Percentiles rank a stretch among this genome's conserved stretches.
These are phyloP conservation scores for Alfaro cultratus DNA, from an alignment of 2,797 vertebrate genomes.

Conservation along the genomic window DNA sequence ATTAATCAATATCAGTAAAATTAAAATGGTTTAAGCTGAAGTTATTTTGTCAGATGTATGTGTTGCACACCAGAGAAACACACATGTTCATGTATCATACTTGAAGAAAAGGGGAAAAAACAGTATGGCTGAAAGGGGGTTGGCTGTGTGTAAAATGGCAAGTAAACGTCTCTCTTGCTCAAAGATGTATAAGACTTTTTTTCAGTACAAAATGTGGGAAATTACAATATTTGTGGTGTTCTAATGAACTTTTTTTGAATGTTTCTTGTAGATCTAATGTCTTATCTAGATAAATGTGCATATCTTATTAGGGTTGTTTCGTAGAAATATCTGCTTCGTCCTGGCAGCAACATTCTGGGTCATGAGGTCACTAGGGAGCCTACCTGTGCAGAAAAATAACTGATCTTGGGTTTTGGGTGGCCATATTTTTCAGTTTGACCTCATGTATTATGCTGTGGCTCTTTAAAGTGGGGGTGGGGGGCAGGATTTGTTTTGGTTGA, in stretches of 20 bases:
- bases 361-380: conserved; percentile 62
- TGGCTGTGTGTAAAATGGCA: background rate
- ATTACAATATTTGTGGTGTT: background rate
- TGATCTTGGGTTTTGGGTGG: conserved; percentile 40
- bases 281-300: background rate
- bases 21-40: background rate
- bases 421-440: conserved; percentile 59
- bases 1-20: background rate
- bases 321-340: conserved; percentile 33
- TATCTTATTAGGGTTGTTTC: conserved; percentile 1
- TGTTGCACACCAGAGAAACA: background rate
- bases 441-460: conserved; percentile 48
- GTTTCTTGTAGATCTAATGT: no score
- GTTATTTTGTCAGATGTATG: background rate
- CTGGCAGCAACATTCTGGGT: conserved; percentile 52
- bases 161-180: background rate
- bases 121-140: background rate
- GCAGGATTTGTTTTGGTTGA: background rate
- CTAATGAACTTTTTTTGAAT: background rate
- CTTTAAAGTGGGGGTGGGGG: fast-evolving
- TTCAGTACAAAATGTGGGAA: background rate
- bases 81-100: conserved; percentile 18
- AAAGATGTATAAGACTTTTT: background rate
- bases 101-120: conserved; percentile 28
- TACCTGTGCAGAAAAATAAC: conserved; percentile 51